Evolutionary conservation across 2,888 invertebrate species (phyloP).

Genomic region (Allygus modestus): DNA sequence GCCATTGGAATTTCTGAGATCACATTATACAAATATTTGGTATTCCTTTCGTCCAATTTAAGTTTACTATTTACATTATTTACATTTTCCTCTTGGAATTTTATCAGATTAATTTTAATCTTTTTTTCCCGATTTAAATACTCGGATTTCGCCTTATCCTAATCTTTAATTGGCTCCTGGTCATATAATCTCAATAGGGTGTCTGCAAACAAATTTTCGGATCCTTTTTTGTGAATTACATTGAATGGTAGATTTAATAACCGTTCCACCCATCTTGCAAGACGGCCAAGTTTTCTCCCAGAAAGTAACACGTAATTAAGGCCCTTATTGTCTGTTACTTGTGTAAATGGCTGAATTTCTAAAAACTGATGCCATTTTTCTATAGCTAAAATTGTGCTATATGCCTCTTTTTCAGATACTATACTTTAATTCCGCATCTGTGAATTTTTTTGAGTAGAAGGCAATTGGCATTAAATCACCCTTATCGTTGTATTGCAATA

Average conservation of each 20-base stretch:
- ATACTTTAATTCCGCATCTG: not conserved
- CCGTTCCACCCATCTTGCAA: too few relatives aligned
- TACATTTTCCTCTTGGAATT: too few relatives aligned
- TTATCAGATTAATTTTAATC: not conserved
- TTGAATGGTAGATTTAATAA: too few relatives aligned
- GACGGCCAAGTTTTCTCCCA: too few relatives aligned
- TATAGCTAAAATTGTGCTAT: too few relatives aligned
- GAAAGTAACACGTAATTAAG: not conserved
- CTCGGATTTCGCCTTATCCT: not conserved
- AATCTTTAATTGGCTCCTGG: not conserved
- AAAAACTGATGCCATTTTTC: not conserved
- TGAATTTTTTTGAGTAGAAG: not conserved
- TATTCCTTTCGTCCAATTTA: too few relatives aligned
- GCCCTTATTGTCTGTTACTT: not conserved
- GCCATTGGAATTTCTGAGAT: too few relatives aligned
- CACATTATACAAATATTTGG: too few relatives aligned
- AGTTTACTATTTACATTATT: too few relatives aligned
- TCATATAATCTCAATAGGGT: not conserved
- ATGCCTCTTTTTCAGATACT: too few relatives aligned
- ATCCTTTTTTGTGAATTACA: too few relatives aligned
- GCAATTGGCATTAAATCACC: not conserved
- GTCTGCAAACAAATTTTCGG: not conserved
- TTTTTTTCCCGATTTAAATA: not conserved
- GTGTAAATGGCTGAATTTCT: not conserved
- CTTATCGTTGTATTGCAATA: not conserved